Evolutionary conservation across 2,113 vertebrate genomes (phyloP).

Genomic region (Oostethus manadensis): DNA sequence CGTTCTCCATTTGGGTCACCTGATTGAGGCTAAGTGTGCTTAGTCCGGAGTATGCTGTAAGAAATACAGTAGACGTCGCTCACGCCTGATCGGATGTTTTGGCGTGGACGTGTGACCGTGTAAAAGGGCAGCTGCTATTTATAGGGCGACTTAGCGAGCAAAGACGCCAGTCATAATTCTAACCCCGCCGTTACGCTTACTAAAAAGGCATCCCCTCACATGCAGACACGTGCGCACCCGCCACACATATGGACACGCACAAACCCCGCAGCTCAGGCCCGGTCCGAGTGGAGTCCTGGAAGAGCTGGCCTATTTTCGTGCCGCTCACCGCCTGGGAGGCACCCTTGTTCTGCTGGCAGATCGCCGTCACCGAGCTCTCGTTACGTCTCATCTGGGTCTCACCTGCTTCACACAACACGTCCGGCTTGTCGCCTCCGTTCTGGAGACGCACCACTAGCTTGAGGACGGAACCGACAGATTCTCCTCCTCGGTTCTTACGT

Average conservation of each 20-base stretch:
- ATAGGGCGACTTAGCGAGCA: slow-evolving; percentile 50
- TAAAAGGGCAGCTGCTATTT: slow-evolving; percentile 59
- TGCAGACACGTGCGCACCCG: slow-evolving; percentile 4
- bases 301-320: slow-evolving; percentile 57
- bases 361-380: slow-evolving; percentile 9
- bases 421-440: slow-evolving; percentile 41
- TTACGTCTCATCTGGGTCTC: slow-evolving; percentile 33
- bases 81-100: neutral
- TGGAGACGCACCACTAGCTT: slow-evolving; percentile 34
- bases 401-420: slow-evolving; percentile 35
- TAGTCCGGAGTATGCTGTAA: neutral
- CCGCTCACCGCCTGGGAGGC: slow-evolving; percentile 27
- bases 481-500: slow-evolving; percentile 60
- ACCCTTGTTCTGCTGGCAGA: neutral
- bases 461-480: slow-evolving; percentile 64
- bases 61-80: neutral
- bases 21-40: slow-evolving; percentile 8
- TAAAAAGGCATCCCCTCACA: slow-evolving; percentile 46
- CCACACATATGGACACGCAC: neutral
- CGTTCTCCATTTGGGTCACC: neutral
- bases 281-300: slow-evolving; percentile 41
- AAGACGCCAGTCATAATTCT: slow-evolving; percentile 43
- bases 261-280: slow-evolving; percentile 28
- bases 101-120: slow-evolving; percentile 45
- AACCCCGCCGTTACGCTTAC: slow-evolving; percentile 23